Percentiles rank a stretch among this genome's conserved stretches.
These are phyloP conservation scores for Temnothorax nylanderi DNA, from an alignment of 1,140 invertebrate species.

Conservation along the genomic window DNA sequence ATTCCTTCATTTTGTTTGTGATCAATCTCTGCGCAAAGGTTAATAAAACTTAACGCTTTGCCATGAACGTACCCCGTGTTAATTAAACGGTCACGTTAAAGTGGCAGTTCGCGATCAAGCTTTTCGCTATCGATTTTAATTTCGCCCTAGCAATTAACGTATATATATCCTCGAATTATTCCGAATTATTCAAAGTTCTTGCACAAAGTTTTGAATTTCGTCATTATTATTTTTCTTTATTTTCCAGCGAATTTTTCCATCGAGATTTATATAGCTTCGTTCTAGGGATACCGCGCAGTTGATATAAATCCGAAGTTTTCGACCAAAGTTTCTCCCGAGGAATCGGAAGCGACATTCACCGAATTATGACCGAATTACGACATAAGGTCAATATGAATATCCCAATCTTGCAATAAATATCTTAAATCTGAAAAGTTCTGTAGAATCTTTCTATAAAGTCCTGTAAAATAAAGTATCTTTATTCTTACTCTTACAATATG, in stretches of 20 bases:
- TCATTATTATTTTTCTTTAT: not conserved
- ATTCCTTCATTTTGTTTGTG: not conserved
- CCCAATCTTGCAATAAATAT: conserved; percentile 20
- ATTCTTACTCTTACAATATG: not conserved
- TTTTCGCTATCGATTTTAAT: conserved; percentile 28
- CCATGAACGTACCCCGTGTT: not conserved
- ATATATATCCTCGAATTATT: conserved; percentile 7
- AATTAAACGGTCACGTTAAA: conserved; percentile 19
- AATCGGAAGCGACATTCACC: not conserved
- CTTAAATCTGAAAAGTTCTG: not conserved
- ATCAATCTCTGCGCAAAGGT: not conserved
- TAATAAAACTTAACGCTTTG: not conserved
- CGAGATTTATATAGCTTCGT: not conserved
- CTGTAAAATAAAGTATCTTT: not conserved
- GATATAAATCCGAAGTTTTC: not conserved
- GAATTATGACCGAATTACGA: conserved; percentile 1
- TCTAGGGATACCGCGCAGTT: not conserved
- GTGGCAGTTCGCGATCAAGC: not conserved
- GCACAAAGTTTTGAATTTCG: not conserved
- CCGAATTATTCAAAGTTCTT: not conserved
- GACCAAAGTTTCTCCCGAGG: not conserved
- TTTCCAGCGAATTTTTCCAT: not conserved
- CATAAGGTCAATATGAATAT: not conserved
- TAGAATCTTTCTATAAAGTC: not conserved
- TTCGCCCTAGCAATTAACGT: not conserved